These are phyloP conservation scores for Melolontha melolontha DNA, from an alignment of 2,888 invertebrate genomes.

Conservation along the genomic window DNA sequence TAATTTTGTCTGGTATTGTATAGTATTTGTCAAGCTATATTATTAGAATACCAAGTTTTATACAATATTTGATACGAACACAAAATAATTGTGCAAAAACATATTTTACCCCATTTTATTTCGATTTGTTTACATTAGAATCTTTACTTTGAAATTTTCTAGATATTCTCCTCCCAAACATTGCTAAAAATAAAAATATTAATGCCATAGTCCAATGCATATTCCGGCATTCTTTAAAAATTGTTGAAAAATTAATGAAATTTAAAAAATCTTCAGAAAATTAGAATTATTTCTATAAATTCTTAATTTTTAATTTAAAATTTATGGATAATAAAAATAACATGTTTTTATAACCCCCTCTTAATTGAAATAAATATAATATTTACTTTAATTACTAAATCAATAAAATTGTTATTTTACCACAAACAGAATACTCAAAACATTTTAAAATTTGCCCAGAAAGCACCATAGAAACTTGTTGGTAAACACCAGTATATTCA, in stretches of 20 bases:
- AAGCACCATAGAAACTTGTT: slow-evolving; percentile 34
- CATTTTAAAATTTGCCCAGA: slow-evolving; percentile 6
- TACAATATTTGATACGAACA: too few species aligned
- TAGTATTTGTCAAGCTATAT: too few species aligned
- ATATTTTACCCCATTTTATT: background rate
- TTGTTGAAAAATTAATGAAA: too few species aligned
- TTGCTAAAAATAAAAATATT: slow-evolving; percentile 42
- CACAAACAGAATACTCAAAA: slow-evolving; percentile 1
- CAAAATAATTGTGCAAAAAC: too few species aligned
- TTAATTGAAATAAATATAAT: background rate
- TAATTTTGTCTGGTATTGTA: too few species aligned
- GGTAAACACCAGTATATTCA: slow-evolving; percentile 17
- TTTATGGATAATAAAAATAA: too few species aligned
- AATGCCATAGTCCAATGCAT: slow-evolving; percentile 42
- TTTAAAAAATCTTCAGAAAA: too few species aligned
- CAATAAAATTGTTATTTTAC: background rate
- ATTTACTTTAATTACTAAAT: background rate
- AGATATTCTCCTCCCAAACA: slow-evolving; percentile 44
- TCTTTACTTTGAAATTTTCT: background rate
- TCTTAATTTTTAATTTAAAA: too few species aligned
- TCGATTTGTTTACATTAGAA: background rate
- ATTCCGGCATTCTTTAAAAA: slow-evolving; percentile 33
- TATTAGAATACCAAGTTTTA: too few species aligned
- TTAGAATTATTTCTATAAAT: too few species aligned
- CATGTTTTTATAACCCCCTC: too few species aligned